These are phyloP conservation scores for Zaprionus kolodkinae DNA, from an alignment of 1,140 invertebrate species.

Conservation along the genomic window DNA sequence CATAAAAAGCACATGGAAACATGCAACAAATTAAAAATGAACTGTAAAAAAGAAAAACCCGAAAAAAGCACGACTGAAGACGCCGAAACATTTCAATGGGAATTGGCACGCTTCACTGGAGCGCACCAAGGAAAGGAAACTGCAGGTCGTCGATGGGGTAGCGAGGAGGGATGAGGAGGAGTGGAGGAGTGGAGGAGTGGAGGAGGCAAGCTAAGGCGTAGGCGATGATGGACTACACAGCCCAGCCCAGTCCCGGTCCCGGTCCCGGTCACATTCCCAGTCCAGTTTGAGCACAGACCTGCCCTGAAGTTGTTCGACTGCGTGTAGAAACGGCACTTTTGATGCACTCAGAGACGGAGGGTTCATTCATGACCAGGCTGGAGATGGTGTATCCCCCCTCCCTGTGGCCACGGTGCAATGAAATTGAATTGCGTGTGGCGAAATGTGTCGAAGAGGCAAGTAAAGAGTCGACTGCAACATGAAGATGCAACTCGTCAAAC, in stretches of 20 bases:
- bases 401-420: conserved; percentile 63
- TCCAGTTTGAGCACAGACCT: conserved; percentile 10
- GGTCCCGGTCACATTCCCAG: background rate
- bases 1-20: conserved; percentile 25
- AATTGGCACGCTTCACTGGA: conserved; percentile 80
- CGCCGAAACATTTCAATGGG: conserved; percentile 76
- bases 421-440: conserved; percentile 66
- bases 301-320: conserved; percentile 37
- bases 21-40: conserved; percentile 33
- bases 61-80: conserved; percentile 61
- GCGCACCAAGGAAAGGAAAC: conserved; percentile 47
- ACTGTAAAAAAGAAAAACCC: conserved; percentile 30
- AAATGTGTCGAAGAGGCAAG: conserved; percentile 33
- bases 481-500: conserved; percentile 21
- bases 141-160: conserved; percentile 4
- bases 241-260: conserved; percentile 5
- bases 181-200: conserved; percentile 9
- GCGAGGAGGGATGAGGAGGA: background rate
- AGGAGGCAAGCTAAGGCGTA: conserved; percentile 32
- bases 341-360: conserved; percentile 39
- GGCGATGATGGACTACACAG: conserved; percentile 73
- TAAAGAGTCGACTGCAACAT: conserved; percentile 1
- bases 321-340: conserved; percentile 62
- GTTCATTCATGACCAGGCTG: conserved; percentile 65
- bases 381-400: conserved; percentile 17